Conservation (phyloP, 2,113 vertebrate species). For the Oncorhynchus tshawytscha region DNA sequence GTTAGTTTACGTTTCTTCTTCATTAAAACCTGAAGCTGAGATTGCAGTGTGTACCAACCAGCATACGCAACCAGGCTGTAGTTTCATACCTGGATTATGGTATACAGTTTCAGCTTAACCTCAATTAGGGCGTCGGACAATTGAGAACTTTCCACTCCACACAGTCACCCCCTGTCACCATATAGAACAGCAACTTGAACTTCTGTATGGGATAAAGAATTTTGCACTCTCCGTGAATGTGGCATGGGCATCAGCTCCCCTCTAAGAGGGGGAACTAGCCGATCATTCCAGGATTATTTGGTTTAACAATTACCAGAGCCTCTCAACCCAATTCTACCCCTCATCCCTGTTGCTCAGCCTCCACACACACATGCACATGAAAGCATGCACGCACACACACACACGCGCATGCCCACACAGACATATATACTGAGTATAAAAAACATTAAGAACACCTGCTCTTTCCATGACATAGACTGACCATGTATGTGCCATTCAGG, state of each 20-base stretch:
- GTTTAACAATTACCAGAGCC: constrained; percentile 28
- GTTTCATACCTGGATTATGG: constrained; percentile 52
- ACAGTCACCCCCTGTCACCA: constrained; percentile 20
- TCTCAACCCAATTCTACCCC: not conserved
- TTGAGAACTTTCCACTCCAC: constrained; percentile 42
- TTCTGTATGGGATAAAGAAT: constrained; percentile 52
- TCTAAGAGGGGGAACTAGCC: constrained; percentile 17
- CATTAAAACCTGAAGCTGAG: constrained; percentile 33
- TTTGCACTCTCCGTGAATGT: constrained; percentile 48
- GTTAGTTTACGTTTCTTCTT: constrained; percentile 26
- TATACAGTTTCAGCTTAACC: constrained; percentile 57
- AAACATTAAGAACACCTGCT: too few species aligned
- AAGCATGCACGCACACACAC: too few species aligned
- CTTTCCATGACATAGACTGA: too few species aligned
- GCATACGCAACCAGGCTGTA: constrained; percentile 6
- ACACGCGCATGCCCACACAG: rapidly evolving
- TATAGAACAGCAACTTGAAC: constrained; percentile 45
- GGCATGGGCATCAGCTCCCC: constrained; percentile 20
- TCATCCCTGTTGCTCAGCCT: not conserved
- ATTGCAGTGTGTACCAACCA: constrained; percentile 14
- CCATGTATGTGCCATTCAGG: too few species aligned
- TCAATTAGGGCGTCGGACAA: constrained; percentile 49
- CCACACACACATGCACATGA: too few species aligned
- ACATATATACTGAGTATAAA: too few species aligned
- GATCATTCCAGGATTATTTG: constrained; percentile 32